phyloP scores from a whole-genome alignment of 2,113 vertebrate species.

The Syngnathus scovelli region DNA sequence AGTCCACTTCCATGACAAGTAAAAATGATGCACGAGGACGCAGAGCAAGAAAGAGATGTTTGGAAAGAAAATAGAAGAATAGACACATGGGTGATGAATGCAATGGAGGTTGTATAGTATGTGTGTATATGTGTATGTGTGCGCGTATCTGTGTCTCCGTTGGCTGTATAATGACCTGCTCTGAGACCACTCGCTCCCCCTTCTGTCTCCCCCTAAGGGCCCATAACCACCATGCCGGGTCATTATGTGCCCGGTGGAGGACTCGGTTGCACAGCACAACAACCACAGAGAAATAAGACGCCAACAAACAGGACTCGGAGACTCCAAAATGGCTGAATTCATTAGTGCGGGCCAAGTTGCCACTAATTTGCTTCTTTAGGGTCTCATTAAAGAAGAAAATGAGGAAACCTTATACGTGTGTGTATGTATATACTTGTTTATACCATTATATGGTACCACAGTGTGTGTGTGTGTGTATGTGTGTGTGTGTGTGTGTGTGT shows the following conservation, averaged over 20 bases:
- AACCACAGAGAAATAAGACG: conserved; percentile 36
- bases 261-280: conserved; percentile 59
- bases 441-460: no score
- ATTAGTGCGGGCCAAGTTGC: conserved; percentile 55
- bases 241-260: conserved; percentile 74
- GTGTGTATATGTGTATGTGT: conserved; percentile 45
- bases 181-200: conserved; percentile 63
- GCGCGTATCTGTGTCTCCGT: conserved; percentile 55
- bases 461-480: no score
- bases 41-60: conserved; percentile 44
- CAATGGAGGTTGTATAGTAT: conserved; percentile 58
- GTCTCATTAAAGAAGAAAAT: conserved; percentile 56
- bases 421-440: conserved; percentile 16
- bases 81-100: conserved; percentile 57
- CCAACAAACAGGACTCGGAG: conserved; percentile 53
- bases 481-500: no score
- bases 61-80: conserved; percentile 33
- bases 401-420: conserved; percentile 18
- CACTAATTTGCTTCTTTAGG: conserved; percentile 65
- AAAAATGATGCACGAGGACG: conserved; percentile 4
- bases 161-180: conserved; percentile 71
- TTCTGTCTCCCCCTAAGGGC: conserved; percentile 64
- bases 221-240: conserved; percentile 69
- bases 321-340: conserved; percentile 68
- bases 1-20: background rate